Base-by-base conservation (phyloP, 1,140 invertebrate species). In the Plectrocnemia conspersa region DNA sequence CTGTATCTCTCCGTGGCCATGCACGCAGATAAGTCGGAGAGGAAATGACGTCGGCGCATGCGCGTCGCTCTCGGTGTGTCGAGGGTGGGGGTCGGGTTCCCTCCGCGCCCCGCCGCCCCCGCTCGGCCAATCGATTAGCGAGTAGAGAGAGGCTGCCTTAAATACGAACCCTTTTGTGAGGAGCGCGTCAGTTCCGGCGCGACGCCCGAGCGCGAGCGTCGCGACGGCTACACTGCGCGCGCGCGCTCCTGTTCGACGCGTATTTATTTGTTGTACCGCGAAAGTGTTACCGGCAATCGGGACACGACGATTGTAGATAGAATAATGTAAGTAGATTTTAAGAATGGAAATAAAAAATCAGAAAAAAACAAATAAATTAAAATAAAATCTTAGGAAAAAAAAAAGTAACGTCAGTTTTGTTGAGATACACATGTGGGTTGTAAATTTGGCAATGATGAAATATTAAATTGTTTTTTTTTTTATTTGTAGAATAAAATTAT, bases 91-190 rank as follows among this genome's bases (percentile, higher is more conserved):
- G 29, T 36, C 49, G 49, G 25, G 21, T 24, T 21, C 29, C 19
- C 44, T 24, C 16, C 40, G 29, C 56, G 32, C 50, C 36, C 48
- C 48, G 25, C 16, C 29, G 23, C 35, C 29, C 42, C 2, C 52
- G 23, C 40, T 53, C 58, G 50, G 58, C 58, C 58, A 60, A 60
- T 60, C 58, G 58, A 60, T 60, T 56, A 60, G 48, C 54, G 54
- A 46, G 41, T 23, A 11, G 27, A 44, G 16, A 41, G 40, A 50
- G 46, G 32, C 54, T 50, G 38, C 53, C 54, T 60, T 60, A 60
- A 54, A 60, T 60, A 56, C 54, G 58, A 60, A 60, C 58, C 58
- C 58, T 60, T 60, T 60, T 36, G 58, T 52, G 40, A 44, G 50
- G 25, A 24, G 58, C 41, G 54, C 58, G 54, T 46, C 58, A 60